Base-by-base conservation (phyloP, 1,140 invertebrate genomes). In the Drosophila biarmipes region DNA sequence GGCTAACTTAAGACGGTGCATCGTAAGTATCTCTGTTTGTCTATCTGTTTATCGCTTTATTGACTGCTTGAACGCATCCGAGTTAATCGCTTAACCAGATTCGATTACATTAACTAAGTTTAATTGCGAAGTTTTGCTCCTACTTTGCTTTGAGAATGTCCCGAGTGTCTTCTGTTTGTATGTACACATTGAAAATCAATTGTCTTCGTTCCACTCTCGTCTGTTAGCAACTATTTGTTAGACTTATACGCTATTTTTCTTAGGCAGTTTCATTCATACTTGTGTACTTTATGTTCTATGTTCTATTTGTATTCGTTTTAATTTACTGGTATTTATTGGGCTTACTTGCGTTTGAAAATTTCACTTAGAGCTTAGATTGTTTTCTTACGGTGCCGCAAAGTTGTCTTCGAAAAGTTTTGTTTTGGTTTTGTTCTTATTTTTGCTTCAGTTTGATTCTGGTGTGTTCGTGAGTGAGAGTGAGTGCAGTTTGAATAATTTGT, bases 41-140 rank as follows among this genome's bases (percentile, higher is more conserved):
- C 58, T 57, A 51, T 80, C 51, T 62, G 52, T 73, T 77, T 66
- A 58, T 58, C 78, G 73, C 64, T 78, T 87, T 89, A 84, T 87
- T 87, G 79, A 87, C 79, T 76, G 75, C 57, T 78, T 82, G 82
- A 82, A 81, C 79, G 53, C 59, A 67, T 76, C 61, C 49, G 61
- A 58, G 57, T 67, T 74, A 74, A 77, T 77, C 54, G 37, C 74
- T 76, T 76, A 76, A 76, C 63, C 72, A 77, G 51, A 45, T 56
- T 80, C 80, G 71, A 84, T 87, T 80, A 82, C 59, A 61, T 82
- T 86, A 76, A 84, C 80, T 85, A 84, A 62, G 75, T 76, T 75
- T 74, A 66, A 64, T 79, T 90, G 87, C 87, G 87, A 90, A 90
- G 87, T 90, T 90, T 90, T 90, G 87, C 87, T 90, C 87, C 87